Base-by-base conservation (phyloP, 2,888 invertebrate genomes). In the Trissolcus japonicus region DNA sequence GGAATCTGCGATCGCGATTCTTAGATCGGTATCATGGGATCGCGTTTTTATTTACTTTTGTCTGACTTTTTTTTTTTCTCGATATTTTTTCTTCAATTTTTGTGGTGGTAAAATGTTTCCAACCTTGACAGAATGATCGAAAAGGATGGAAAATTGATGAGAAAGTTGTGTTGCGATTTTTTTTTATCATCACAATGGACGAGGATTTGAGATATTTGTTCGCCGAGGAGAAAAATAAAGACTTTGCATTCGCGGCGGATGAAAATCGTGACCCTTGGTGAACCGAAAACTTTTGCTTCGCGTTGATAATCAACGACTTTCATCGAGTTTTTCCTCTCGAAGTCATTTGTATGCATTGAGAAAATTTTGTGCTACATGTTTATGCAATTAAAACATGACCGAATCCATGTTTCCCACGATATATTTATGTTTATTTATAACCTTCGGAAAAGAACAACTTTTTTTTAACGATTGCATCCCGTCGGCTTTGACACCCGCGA, bases 281-380 rank as follows among this genome's bases (percentile, higher is more conserved):
- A 35, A 54, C 46, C 54, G 35, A 35, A 35, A 29, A 35, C 14
- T 56, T 56, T 41, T 65, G n/a, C 56, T 56, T 55, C n/a, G 46
- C 9, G 2, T 43, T 16, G 29, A 67, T 43, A 60, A 62, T 69
- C 65, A 46, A n/a, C 54, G 17, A 65, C 65, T 65, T 65, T 65
- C 55, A 65, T 65, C 65, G 19, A 35, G 14, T 55, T 65, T 65
- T 56, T 54, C 21, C 48, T 16, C 13, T 35, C 11, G 19, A 2
- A 7, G 62, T 19, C 14, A 25, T 16, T 14, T 51, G 25, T 25
- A 35, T 46, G 7, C 46, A 40, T 35, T 56, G 43, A 46, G 48
- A 55, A 55, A 65, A 56, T 46, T 43, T 21, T 65, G 56, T 43
- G 25, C 54, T 35, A 56, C 43, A 56, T 48, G 56, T 21, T 40